Evolutionary conservation across 2,797 vertebrate species (phyloP).

Genomic region (Muscicapa comitata): DNA sequence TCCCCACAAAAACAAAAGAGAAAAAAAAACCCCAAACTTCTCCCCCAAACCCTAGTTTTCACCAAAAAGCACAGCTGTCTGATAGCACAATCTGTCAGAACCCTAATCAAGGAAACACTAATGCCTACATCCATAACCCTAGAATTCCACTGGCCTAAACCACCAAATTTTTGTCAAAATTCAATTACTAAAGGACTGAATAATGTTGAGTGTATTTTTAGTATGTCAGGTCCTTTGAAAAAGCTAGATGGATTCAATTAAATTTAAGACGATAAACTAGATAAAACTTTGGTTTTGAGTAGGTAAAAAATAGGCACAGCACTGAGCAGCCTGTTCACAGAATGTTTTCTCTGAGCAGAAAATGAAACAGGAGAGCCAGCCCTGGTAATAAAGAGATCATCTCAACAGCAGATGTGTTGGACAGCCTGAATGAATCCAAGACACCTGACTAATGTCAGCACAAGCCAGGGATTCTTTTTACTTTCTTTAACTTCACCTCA

Average conservation of each 20-base stretch:
- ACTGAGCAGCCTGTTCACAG: not conserved
- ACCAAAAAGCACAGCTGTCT: not conserved
- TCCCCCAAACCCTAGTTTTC: not conserved
- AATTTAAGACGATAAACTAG: not conserved
- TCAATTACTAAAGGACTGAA: not conserved
- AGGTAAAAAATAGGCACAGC: not conserved
- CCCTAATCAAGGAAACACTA: not conserved
- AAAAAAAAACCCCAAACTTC: rapidly evolving
- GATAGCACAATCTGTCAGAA: not conserved
- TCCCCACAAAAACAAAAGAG: not conserved
- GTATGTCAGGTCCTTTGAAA: not conserved
- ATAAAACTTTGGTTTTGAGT: not conserved
- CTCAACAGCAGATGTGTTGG: not conserved
- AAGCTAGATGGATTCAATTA: not conserved
- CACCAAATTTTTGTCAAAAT: not conserved
- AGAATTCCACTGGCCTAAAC: not conserved
- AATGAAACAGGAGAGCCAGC: not conserved
- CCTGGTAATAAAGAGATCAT: not conserved
- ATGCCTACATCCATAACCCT: not conserved
- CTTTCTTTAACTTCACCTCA: not conserved
- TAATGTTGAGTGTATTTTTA: not conserved
- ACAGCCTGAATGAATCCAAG: not conserved
- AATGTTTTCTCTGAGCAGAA: not conserved
- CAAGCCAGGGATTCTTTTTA: not conserved
- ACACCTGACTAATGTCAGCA: not conserved